phyloP scores from a whole-genome alignment of 2,113 vertebrate species.

The Cottus gobio region DNA sequence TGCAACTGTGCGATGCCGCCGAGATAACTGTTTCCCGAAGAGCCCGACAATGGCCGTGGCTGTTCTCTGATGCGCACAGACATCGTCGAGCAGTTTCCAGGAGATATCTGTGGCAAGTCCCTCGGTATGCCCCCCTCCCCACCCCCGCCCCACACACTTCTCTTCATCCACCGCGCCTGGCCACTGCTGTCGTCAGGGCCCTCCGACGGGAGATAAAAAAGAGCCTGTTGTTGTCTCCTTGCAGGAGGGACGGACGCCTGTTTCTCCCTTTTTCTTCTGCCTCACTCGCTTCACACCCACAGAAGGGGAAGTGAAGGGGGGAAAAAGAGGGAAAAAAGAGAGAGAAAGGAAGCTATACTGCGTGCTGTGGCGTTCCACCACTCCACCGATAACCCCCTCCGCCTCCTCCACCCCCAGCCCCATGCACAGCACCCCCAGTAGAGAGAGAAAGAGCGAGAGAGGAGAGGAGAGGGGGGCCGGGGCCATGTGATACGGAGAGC shows the following conservation, averaged over 20 bases:
- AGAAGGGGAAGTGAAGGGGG: conserved; percentile 58
- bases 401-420: conserved; percentile 43
- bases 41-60: conserved; percentile 81
- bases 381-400: conserved; percentile 54
- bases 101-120: conserved; percentile 80
- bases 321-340: conserved; percentile 42
- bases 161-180: conserved; percentile 75
- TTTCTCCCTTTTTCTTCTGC: conserved; percentile 62
- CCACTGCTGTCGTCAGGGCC: conserved; percentile 76
- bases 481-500: conserved; percentile 92
- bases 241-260: conserved; percentile 77
- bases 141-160: conserved; percentile 52
- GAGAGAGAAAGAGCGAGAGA: conserved; percentile 57
- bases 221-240: conserved; percentile 79
- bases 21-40: conserved; percentile 61
- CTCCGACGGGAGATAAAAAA: conserved; percentile 81
- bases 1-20: conserved; percentile 59
- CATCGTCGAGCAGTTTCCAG: conserved; percentile 81
- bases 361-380: conserved; percentile 72
- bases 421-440: conserved; percentile 72
- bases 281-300: conserved; percentile 71
- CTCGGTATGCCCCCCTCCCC: conserved; percentile 67
- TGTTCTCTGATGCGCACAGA: conserved; percentile 82
- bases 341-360: conserved; percentile 64
- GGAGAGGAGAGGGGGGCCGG: conserved; percentile 55